phyloP scores from a whole-genome alignment of 2,113 vertebrate genomes.

The Harpagus bidentatus region DNA sequence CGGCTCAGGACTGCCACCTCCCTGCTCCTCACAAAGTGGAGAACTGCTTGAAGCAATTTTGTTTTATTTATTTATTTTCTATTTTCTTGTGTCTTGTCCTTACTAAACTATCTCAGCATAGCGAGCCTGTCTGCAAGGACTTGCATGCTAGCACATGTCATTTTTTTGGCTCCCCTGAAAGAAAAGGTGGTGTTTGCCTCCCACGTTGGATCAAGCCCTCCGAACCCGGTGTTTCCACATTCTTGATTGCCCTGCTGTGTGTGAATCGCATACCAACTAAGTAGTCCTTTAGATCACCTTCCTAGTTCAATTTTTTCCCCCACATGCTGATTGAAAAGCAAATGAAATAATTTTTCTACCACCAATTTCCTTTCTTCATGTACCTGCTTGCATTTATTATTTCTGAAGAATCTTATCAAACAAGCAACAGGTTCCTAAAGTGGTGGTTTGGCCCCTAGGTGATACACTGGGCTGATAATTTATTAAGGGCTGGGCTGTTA shows the following conservation, averaged over 20 bases:
- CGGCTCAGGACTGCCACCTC: conserved; percentile 67
- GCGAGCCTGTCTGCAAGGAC: background rate
- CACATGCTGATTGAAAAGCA: background rate
- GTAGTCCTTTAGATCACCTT: conserved; percentile 28
- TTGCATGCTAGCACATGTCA: background rate
- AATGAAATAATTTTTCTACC: background rate
- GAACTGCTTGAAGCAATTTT: background rate
- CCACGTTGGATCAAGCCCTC: background rate
- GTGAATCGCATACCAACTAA: background rate
- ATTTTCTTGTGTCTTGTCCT: fast-evolving
- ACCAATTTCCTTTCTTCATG: background rate
- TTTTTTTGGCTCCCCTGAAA: background rate
- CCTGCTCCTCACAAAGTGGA: background rate
- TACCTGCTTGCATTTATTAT: background rate
- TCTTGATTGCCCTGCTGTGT: background rate
- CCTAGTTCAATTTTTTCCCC: background rate
- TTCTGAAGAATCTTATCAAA: background rate
- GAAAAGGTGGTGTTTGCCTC: background rate
- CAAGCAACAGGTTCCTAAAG: background rate
- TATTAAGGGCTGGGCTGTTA: background rate
- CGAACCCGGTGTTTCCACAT: background rate
- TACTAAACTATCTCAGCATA: background rate
- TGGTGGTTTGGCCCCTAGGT: background rate
- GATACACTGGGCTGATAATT: background rate
- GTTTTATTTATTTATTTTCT: background rate